Conservation (phyloP, 2,888 invertebrate genomes). For the Phaonia tiefii region DNA sequence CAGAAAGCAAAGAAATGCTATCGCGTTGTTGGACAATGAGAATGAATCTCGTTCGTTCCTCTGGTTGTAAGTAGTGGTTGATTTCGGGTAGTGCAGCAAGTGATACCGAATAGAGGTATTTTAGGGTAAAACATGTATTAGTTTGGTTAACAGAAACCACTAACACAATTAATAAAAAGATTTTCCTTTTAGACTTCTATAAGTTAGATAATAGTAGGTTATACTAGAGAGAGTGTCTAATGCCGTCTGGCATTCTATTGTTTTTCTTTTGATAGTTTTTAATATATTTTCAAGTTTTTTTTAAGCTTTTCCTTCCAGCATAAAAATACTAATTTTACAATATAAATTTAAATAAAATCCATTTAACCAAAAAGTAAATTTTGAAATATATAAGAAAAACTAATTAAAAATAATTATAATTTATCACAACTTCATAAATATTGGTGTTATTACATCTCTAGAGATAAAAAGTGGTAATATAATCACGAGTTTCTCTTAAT, state of each 20-base stretch:
- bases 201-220: conserved; percentile 20
- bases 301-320: conserved; percentile 6
- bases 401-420: conserved; percentile 30
- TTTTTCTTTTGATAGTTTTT: conserved; percentile 6
- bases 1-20: conserved; percentile 1
- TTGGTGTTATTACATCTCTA: conserved; percentile 5
- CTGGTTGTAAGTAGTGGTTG: not conserved
- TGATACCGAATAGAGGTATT: not conserved
- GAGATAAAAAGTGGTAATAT: conserved; percentile 2
- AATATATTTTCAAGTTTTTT: conserved; percentile 5
- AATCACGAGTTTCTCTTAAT: conserved; percentile 7
- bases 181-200: not conserved
- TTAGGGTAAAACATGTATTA: conserved; percentile 7
- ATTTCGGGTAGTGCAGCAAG: not conserved
- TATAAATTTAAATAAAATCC: conserved; percentile 20
- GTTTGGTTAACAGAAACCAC: conserved; percentile 38
- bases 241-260: conserved; percentile 25
- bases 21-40: not conserved
- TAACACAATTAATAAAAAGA: conserved; percentile 30
- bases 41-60: not conserved
- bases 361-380: conserved; percentile 40
- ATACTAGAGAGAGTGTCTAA: not conserved
- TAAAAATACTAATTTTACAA: not conserved
- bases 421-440: conserved; percentile 52
- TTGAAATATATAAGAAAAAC: conserved; percentile 29